Evolutionary conservation across 2,113 vertebrate species (phyloP), one percentile per base, ranked within the genome.

Genomic region (Lepus americanus): DNA sequence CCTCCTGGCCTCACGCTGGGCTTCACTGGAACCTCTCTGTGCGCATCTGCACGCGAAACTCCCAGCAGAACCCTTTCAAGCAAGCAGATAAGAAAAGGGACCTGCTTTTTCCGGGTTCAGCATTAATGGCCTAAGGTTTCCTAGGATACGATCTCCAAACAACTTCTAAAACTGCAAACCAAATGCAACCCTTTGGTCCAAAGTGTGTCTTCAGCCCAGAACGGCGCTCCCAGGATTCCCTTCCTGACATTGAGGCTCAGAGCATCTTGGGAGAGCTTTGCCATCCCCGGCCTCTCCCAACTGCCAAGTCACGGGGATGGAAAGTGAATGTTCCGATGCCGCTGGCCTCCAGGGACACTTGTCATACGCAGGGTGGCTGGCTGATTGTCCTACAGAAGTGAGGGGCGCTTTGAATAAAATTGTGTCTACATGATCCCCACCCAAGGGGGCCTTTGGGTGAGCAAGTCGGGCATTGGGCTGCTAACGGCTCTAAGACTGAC

Each of bases 101-200:
- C 59, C 73, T 80, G 22, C n/a, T 94, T 76, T 76, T 78, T 95
- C 73, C 66, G 87, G 83, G 25, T 61, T 94, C 73, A 69, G 66
- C 78, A 72, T 83, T 29, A 82, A 83, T 53, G 33, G 89, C 70
- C 63, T 94, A 87, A 90, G 82, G 63, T 84, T 82, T 29, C 1
- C 11, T 55, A 81, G 61, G 77, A 39, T 33, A 53, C 27, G 92
- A 87, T 78, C 12, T 85, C 69, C 29, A 86, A 93, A 74, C 67
- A 53, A 69, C 29, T 95, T 64, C 59, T 61, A 69, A 77, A 55
- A n/a, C 86, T 51, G 3, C n/a, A 76, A 66, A 93, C 44, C 49
- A 70, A 94, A 79, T 59, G 55, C 39, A 83, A 81, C 1, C 7
- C 12, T 81, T 78, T 83, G 36, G 44, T 76, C 14, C 20, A 76